Percentiles rank a stretch among this genome's conserved stretches.
phyloP scores from a whole-genome alignment of 2,888 invertebrate species.

The Notocelia uddmanniana region DNA sequence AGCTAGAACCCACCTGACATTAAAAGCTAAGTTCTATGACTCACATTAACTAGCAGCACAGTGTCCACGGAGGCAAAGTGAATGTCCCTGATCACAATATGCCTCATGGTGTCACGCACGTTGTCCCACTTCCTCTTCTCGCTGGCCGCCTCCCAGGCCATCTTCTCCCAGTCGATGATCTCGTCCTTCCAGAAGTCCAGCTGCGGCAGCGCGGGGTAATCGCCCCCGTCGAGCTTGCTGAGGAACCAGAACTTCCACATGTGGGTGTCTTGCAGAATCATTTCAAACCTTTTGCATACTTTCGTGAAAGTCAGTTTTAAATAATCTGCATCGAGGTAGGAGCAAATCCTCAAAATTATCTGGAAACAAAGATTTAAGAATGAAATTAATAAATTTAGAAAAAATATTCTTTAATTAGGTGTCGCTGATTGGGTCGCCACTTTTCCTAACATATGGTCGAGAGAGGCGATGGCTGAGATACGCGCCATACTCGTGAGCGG shows the following conservation, averaged over 20 bases:
- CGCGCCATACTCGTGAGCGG: too few relatives aligned
- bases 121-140: slow-evolving; percentile 85
- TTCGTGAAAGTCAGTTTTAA: slow-evolving; percentile 81
- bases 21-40: slow-evolving; percentile 59
- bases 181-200: slow-evolving; percentile 70
- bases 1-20: too few relatives aligned
- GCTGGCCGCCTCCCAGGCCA: slow-evolving; percentile 87
- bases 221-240: slow-evolving; percentile 68
- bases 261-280: slow-evolving; percentile 84
- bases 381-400: background rate
- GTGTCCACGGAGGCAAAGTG: slow-evolving; percentile 87
- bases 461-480: too few relatives aligned
- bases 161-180: slow-evolving; percentile 82
- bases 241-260: slow-evolving; percentile 85
- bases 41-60: slow-evolving; percentile 84
- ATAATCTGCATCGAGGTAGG: slow-evolving; percentile 84
- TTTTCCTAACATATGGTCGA: too few relatives aligned
- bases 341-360: slow-evolving; percentile 87
- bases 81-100: slow-evolving; percentile 80
- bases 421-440: too few relatives aligned
- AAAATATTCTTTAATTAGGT: too few relatives aligned
- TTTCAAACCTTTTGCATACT: slow-evolving; percentile 85
- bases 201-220: slow-evolving; percentile 72
- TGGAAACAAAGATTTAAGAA: slow-evolving; percentile 68
- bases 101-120: slow-evolving; percentile 73